Evolutionary conservation across 2,888 invertebrate species (phyloP).

Genomic region (Tromatobia lineatoria): DNA sequence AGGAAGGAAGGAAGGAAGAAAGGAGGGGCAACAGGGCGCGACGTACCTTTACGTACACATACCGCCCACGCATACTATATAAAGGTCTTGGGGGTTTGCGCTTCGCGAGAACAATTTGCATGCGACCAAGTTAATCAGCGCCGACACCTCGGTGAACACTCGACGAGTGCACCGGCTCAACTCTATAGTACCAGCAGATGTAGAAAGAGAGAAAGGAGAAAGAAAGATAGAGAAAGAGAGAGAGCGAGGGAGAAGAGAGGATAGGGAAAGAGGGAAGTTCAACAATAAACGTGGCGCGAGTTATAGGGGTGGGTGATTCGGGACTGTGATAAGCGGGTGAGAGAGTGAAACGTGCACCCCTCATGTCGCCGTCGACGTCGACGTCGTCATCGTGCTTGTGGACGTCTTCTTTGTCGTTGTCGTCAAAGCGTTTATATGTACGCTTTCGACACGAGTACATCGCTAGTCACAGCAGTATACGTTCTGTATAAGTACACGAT

Average conservation of each 20-base stretch:
- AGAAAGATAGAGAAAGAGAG: background rate
- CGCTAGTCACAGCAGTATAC: background rate
- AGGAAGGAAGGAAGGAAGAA: slow-evolving; percentile 11
- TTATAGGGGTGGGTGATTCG: slow-evolving; percentile 40
- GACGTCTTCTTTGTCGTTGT: background rate
- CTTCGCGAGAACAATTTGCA: slow-evolving; percentile 79
- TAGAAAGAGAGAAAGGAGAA: background rate
- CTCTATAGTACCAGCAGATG: background rate
- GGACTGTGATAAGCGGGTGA: slow-evolving; percentile 38
- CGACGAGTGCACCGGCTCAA: slow-evolving; percentile 62
- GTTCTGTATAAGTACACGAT: background rate
- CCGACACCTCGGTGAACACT: slow-evolving; percentile 77
- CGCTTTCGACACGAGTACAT: background rate
- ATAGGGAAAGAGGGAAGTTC: slow-evolving; percentile 37
- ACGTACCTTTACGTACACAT: slow-evolving; percentile 2
- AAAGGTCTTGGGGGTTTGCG: slow-evolving; percentile 58
- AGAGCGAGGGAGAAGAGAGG: background rate
- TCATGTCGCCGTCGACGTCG: background rate
- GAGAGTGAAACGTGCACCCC: slow-evolving; percentile 24
- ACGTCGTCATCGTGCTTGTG: background rate
- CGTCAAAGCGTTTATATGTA: slow-evolving; percentile 34
- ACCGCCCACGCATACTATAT: background rate
- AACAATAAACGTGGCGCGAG: slow-evolving; percentile 56
- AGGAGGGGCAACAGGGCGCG: slow-evolving; percentile 27
- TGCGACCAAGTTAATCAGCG: slow-evolving; percentile 84